Evolutionary conservation across 2,797 vertebrate genomes (phyloP).

Genomic region (Gallirallus australis): DNA sequence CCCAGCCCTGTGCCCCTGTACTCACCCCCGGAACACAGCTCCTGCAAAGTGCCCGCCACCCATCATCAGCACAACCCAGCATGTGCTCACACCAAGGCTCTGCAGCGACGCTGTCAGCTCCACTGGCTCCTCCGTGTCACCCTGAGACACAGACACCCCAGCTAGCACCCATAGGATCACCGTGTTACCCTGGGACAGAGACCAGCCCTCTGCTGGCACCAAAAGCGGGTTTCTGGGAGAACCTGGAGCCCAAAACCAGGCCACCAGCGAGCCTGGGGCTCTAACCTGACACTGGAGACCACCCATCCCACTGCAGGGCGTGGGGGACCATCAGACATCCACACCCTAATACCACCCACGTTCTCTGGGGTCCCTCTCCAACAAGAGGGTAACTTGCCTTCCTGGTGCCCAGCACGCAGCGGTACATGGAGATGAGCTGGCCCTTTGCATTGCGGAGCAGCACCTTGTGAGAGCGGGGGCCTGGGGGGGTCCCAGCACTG

Average conservation of each 20-base stretch:
- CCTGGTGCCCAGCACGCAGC: constrained; percentile 83
- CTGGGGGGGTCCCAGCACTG: neutral
- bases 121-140: constrained; percentile 11
- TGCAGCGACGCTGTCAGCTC: constrained; percentile 79
- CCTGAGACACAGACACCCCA: constrained; percentile 59
- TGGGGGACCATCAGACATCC: neutral
- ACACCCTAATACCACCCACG: neutral
- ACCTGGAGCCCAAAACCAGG: neutral
- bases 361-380: neutral
- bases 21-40: constrained; percentile 92
- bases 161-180: neutral
- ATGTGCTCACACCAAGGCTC: constrained; percentile 72
- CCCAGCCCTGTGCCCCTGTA: neutral
- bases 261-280: neutral
- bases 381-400: constrained; percentile 78
- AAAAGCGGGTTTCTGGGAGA: neutral
- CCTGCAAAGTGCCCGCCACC: constrained; percentile 96
- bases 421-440: constrained; percentile 85
- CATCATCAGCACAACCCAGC: constrained; percentile 91
- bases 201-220: neutral
- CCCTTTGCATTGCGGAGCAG: constrained; percentile 86
- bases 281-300: neutral
- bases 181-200: neutral
- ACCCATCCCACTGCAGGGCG: neutral
- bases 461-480: constrained; percentile 76